Evolutionary conservation across 2,888 invertebrate species (phyloP), one percentile per base, ranked within the genome.

Genomic region (Meteorus colon): DNA sequence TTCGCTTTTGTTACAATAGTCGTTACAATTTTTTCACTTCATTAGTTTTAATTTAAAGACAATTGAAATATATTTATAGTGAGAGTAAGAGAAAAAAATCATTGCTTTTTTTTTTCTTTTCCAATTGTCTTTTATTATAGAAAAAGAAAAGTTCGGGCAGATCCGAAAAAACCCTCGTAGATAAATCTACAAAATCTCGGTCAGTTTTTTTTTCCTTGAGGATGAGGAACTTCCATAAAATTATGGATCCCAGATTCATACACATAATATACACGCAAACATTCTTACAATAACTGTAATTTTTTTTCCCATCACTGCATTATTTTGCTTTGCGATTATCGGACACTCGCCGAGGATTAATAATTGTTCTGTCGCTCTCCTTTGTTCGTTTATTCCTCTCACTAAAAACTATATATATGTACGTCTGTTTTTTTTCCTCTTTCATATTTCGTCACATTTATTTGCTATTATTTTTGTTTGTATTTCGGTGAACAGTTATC

Each of bases 151-250:
- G 68, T 72, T 79, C 83, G 81, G 81, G 81, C 83, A 86, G 83
- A 86, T 85, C 84, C 83, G 81, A 82, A 82, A 80, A 81, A 83
- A 83, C 80, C 84, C 84, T 81, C 81, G 82, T 76, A 82, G 83
- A 82, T 82, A 84, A 83, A 81, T 85, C 86, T 87, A 88, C 84
- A 86, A 88, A 87, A 87, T 85, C 81, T 83, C 85, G 85, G 81
- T 85, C 83, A 84, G 80, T 85, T 74, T 76, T 74, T 78, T 76
- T 78, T 62, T 80, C 80, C 82, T 85, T 84, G 84, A 87, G 86
- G 86, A 87, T 86, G 84, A 88, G 87, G 87, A 88, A 88, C 87
- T 86, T 88, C 85, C 88, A 86, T 86, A 85, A 86, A 86, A 85
- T 74, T 85, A 87, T 85, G 85, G 83, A 86, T 82, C 84, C 84